Base-by-base conservation (phyloP, 2,113 vertebrate genomes). In the Thinocorus orbignyianus region DNA sequence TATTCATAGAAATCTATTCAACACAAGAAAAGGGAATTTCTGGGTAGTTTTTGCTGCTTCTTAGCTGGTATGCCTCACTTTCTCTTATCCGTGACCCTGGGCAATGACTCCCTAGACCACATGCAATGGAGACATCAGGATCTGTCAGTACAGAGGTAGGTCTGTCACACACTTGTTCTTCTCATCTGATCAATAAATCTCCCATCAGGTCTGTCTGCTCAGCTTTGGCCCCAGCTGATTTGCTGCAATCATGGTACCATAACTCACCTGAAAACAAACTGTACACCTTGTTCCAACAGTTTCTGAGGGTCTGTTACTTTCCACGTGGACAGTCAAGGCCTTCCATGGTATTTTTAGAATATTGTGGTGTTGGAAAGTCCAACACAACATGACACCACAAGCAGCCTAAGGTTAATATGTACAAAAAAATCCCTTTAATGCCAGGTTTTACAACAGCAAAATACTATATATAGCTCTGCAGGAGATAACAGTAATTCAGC, bases 341-440 rank as follows among this genome's bases (percentile, higher is more conserved):
- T 93, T 73, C 64, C 35, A 22, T n/a, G 51, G 2, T 88, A 92
- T 88, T 97, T 94, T 96, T 92, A 96, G 89, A 74, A 62, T 66
- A 70, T 3, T 1, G 1, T 33, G 14, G 35, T 65, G 19, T 68
- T 81, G 79, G 26, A 87, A 95, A 95, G 26, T 61, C 33, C 85
- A 73, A 25, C 82, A 77, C 57, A 96, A 51, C 9, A 54, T 54
- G 52, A 54, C 25, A 64, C 8, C n/a, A 77, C 24, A 72, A 62
- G 46, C 30, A 91, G 23, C 11, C 28, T 61, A 52, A 76, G 35
- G 60, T 87, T 90, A 92, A 81, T 14, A 7, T 61, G 51, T 91
- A 84, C 57, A 81, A 89, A 81, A 31, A 35, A n/a, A 12, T 1
- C 1, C 8, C 49, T 49, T 68, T 51, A 86, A n/a, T 57, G 64